These are phyloP conservation scores for Gephyroberyx darwinii DNA, from an alignment of 2,797 vertebrate genomes.

Conservation along the genomic window DNA sequence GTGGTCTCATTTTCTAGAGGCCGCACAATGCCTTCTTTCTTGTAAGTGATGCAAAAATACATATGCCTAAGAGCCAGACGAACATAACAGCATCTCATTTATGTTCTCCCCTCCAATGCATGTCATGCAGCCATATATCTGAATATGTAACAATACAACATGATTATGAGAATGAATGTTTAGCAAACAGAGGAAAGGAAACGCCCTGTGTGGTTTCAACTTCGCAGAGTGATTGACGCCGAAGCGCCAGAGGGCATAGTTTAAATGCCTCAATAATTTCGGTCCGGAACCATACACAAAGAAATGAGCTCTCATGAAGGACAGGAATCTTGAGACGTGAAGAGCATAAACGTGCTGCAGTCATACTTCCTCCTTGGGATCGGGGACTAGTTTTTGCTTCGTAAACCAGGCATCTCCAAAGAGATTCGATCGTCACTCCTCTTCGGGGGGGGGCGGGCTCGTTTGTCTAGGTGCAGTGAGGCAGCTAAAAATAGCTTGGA, in stretches of 20 bases:
- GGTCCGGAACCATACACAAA: constrained; percentile 13
- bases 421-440: constrained; percentile 53
- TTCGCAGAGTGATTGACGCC: constrained; percentile 56
- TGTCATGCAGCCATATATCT: constrained; percentile 25
- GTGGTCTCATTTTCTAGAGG: too few relatives aligned
- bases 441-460: constrained; percentile 58
- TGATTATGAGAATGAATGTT: background rate
- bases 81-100: constrained; percentile 40
- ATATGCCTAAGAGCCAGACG: background rate
- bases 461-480: constrained; percentile 70
- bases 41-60: constrained; percentile 20
- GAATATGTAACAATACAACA: constrained; percentile 2
- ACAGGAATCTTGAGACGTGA: constrained; percentile 12
- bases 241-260: constrained; percentile 49
- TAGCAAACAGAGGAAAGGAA: background rate
- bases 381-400: constrained; percentile 30
- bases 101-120: constrained; percentile 28
- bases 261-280: constrained; percentile 54
- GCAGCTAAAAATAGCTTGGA: constrained; percentile 76
- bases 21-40: background rate
- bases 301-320: constrained; percentile 32
- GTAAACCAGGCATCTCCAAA: constrained; percentile 52
- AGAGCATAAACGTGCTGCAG: constrained; percentile 18
- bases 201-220: constrained; percentile 16
- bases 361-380: constrained; percentile 44